phyloP scores from a whole-genome alignment of 2,113 vertebrate species.

The Carollia perspicillata region DNA sequence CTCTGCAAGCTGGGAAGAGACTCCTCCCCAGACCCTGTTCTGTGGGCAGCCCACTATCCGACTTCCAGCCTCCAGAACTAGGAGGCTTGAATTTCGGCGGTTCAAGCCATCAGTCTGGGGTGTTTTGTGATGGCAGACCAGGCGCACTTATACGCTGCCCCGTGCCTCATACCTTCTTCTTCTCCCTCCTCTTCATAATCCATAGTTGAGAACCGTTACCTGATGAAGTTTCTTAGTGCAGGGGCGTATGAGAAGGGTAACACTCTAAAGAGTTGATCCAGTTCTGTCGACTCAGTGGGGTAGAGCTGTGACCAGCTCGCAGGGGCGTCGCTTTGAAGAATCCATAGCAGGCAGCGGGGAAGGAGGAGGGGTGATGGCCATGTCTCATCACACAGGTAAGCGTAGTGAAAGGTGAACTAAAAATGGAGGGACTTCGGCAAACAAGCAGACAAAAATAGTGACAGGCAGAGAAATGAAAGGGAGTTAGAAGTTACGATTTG shows the following conservation, averaged over 20 bases:
- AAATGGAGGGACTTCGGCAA: neutral
- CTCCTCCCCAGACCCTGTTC: neutral
- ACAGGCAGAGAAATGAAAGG: neutral
- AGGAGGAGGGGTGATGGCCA: neutral
- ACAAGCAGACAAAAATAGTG: neutral
- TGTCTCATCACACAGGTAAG: neutral
- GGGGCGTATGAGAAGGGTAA: neutral
- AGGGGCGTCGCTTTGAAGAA: neutral
- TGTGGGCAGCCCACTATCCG: neutral
- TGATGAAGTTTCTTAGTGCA: too few species aligned
- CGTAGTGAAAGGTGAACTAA: neutral
- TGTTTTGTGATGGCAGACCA: neutral
- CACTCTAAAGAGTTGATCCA: neutral
- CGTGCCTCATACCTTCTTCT: neutral
- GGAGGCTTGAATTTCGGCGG: neutral
- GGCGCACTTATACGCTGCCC: neutral
- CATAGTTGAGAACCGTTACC: neutral
- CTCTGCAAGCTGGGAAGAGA: neutral
- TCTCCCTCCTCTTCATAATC: neutral
- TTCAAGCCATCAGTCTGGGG: neutral
- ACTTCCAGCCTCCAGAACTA: neutral
- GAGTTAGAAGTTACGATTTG: neutral
- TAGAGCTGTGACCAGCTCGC: neutral
- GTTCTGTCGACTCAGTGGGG: neutral
- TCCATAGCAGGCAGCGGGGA: rapidly evolving